phyloP scores from a whole-genome alignment of 2,888 invertebrate genomes.

The Drosophila stalkeri region DNA sequence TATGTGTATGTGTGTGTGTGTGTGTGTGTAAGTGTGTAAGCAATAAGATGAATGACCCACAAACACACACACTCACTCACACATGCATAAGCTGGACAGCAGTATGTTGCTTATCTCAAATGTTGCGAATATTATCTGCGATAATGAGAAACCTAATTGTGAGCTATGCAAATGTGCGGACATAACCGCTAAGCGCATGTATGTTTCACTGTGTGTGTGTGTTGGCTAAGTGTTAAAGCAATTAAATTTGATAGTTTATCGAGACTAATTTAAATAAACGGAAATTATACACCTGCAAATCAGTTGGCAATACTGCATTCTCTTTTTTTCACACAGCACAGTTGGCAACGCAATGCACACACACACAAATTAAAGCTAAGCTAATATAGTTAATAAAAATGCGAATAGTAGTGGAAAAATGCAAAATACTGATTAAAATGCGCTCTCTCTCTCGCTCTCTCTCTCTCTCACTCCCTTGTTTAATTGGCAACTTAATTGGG shows the following conservation, averaged over 20 bases:
- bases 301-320: constrained; percentile 15
- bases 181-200: constrained; percentile 31
- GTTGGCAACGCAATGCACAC: constrained; percentile 10
- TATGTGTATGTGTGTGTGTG: constrained; percentile 19
- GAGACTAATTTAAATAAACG: constrained; percentile 71
- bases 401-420: constrained; percentile 14
- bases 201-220: constrained; percentile 8
- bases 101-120: constrained; percentile 64
- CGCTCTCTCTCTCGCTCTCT: background rate
- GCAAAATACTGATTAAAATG: background rate
- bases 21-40: constrained; percentile 8
- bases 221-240: constrained; percentile 64
- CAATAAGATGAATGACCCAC: constrained; percentile 44
- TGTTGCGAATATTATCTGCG: constrained; percentile 74
- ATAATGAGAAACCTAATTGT: constrained; percentile 77
- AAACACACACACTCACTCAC: constrained; percentile 33
- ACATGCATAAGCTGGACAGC: constrained; percentile 42
- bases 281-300: constrained; percentile 54
- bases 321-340: background rate
- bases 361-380: constrained; percentile 6
- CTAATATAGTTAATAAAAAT: constrained; percentile 38
- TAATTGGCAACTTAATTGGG: constrained; percentile 43
- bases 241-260: constrained; percentile 73
- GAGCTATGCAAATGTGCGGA: constrained; percentile 69
- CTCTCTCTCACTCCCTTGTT: background rate